Evolutionary conservation across 2,113 vertebrate genomes (phyloP).

Genomic region (Callocephalon fimbriatum): DNA sequence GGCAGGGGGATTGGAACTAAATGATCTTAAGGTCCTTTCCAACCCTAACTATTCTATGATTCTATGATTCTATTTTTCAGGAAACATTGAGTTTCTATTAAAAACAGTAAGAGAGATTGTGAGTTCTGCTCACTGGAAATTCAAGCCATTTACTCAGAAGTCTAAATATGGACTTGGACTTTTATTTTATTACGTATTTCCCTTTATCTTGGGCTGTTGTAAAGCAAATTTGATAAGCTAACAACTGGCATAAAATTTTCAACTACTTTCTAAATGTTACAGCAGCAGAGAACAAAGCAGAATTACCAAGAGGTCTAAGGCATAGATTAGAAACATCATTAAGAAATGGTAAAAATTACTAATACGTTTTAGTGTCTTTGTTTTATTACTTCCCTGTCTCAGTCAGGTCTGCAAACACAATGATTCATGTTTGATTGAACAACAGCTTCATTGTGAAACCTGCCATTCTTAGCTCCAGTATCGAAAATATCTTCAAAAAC

Average conservation of each 20-base stretch:
- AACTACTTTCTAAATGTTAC: slow-evolving; percentile 10
- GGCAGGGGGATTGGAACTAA: too few species aligned
- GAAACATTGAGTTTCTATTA: not conserved
- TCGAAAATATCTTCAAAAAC: slow-evolving; percentile 44
- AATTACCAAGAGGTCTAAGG: slow-evolving; percentile 28
- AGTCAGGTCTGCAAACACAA: slow-evolving; percentile 33
- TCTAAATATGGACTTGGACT: slow-evolving; percentile 1
- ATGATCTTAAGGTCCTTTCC: too few species aligned
- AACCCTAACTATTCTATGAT: too few species aligned
- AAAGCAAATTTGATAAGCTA: slow-evolving; percentile 15
- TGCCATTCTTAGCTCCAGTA: slow-evolving; percentile 36
- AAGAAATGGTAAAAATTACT: not conserved
- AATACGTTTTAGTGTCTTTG: slow-evolving; percentile 26
- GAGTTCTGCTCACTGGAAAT: not conserved
- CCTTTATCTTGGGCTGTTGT: slow-evolving; percentile 4
- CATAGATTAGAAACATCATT: not conserved
- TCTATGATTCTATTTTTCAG: not conserved
- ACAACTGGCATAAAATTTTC: not conserved
- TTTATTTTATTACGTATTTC: slow-evolving; percentile 3
- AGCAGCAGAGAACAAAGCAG: not conserved
- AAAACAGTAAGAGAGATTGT: not conserved
- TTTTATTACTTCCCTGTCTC: slow-evolving; percentile 29
- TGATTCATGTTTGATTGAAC: slow-evolving; percentile 33
- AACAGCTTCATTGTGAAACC: slow-evolving; percentile 57
- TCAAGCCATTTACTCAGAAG: not conserved